phyloP scores from a whole-genome alignment of 2,113 vertebrate genomes.

The Platichthys flesus region DNA sequence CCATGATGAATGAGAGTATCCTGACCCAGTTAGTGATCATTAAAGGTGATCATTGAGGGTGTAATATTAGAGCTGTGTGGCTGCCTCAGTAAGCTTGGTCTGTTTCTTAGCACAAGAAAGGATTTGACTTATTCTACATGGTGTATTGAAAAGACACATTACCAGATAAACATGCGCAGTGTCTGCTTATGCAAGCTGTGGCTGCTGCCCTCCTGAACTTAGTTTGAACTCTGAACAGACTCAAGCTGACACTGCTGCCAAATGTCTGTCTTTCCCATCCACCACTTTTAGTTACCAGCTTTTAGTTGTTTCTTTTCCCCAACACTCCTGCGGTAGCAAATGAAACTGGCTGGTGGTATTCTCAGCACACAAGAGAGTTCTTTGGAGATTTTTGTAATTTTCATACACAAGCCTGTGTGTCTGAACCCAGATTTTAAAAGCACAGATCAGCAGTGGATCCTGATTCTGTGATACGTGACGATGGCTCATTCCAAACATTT shows the following conservation, averaged over 20 bases:
- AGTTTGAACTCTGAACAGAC: constrained; percentile 13
- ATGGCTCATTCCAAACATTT: background rate
- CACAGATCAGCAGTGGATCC: background rate
- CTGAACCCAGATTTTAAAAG: constrained; percentile 13
- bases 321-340: constrained; percentile 24
- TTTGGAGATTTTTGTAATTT: too few species aligned
- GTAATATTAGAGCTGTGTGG: constrained; percentile 34
- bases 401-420: background rate
- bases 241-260: constrained; percentile 7
- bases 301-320: background rate
- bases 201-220: constrained; percentile 8
- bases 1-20: constrained; percentile 40
- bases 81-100: constrained; percentile 16
- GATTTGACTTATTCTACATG: background rate
- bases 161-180: background rate
- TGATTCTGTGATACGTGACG: background rate
- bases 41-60: constrained; percentile 35
- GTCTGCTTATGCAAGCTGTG: constrained; percentile 5
- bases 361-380: background rate
- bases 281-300: background rate
- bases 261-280: constrained; percentile 1
- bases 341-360: background rate
- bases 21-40: constrained; percentile 65
- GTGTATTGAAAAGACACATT: constrained; percentile 6
- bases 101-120: background rate